Evolutionary conservation across 2,113 vertebrate genomes (phyloP).

Genomic region (Spea multiplicata): DNA sequence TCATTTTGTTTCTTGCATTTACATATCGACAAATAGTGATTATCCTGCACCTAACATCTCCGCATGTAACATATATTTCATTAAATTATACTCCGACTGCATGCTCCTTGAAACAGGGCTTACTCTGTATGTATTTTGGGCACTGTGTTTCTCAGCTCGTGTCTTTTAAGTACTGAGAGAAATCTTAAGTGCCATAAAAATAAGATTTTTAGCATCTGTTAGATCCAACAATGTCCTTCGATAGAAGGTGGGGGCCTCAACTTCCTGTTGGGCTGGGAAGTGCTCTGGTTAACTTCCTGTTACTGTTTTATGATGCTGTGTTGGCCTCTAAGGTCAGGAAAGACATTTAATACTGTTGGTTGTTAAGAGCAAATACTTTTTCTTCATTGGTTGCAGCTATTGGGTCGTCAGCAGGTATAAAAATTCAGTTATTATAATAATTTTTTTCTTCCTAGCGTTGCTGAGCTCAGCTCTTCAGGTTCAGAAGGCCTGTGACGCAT

Average conservation of each 20-base stretch:
- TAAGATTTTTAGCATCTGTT: neutral
- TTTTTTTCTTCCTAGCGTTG: slow-evolving; percentile 9
- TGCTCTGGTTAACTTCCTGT: slow-evolving; percentile 7
- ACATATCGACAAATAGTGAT: neutral
- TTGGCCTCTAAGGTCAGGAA: neutral
- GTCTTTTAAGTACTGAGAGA: neutral
- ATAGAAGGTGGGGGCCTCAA: neutral
- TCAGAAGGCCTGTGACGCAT: slow-evolving; percentile 23
- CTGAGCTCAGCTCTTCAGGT: neutral
- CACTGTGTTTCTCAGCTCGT: neutral
- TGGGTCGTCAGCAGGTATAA: slow-evolving; percentile 3
- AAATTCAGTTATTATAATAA: slow-evolving; percentile 6
- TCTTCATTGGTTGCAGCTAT: neutral
- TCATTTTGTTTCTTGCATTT: slow-evolving; percentile 39
- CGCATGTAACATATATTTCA: neutral
- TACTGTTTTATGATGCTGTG: neutral
- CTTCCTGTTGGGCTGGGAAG: slow-evolving; percentile 6
- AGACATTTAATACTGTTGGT: slow-evolving; percentile 34
- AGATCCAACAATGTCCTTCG: neutral
- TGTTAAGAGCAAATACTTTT: slow-evolving; percentile 5
- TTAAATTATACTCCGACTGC: no score
- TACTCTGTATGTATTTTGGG: neutral
- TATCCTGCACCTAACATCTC: neutral
- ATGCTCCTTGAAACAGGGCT: neutral
- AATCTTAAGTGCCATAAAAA: neutral